Conservation (phyloP, 2,797 vertebrate genomes). For the Setipinna tenuifilis region DNA sequence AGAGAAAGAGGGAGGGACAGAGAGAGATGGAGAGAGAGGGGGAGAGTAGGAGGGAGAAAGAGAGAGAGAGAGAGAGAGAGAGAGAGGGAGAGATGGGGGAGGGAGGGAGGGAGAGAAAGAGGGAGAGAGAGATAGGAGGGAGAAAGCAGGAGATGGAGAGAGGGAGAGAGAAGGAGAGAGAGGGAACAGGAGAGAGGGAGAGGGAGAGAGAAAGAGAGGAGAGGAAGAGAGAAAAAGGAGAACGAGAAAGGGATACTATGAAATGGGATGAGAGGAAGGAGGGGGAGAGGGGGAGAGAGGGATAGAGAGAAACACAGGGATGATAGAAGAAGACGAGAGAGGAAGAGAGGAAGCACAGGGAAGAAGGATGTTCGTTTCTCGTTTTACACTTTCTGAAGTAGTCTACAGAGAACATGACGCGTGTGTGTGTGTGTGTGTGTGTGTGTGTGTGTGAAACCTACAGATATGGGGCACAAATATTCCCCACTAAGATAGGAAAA, state of each 20-base stretch:
- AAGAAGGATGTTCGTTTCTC: too few species aligned
- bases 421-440: not conserved
- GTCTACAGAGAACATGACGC: too few species aligned
- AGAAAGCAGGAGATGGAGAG: not conserved
- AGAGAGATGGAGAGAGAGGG: not conserved
- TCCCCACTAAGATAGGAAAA: too few species aligned
- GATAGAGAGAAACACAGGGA: not conserved
- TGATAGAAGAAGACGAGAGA: not conserved
- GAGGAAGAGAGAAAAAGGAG: too few species aligned
- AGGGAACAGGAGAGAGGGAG: not conserved
- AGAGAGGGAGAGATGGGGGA: not conserved
- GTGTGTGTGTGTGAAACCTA: not conserved
- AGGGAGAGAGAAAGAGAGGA: too few species aligned
- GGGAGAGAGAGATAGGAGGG: not conserved
- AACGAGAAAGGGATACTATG: too few species aligned
- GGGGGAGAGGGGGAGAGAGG: not conserved
- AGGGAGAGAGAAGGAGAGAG: not conserved
- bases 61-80: not conserved
- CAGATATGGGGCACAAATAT: too few species aligned
- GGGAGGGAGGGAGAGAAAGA: too few species aligned
- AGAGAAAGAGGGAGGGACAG: not conserved
- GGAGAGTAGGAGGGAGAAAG: not conserved
- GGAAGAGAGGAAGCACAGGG: too few species aligned
- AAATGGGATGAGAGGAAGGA: too few species aligned
- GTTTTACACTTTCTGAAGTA: too few species aligned